Conservation (phyloP, 2,797 vertebrate genomes). For the Lindbergichthys nudifrons region DNA sequence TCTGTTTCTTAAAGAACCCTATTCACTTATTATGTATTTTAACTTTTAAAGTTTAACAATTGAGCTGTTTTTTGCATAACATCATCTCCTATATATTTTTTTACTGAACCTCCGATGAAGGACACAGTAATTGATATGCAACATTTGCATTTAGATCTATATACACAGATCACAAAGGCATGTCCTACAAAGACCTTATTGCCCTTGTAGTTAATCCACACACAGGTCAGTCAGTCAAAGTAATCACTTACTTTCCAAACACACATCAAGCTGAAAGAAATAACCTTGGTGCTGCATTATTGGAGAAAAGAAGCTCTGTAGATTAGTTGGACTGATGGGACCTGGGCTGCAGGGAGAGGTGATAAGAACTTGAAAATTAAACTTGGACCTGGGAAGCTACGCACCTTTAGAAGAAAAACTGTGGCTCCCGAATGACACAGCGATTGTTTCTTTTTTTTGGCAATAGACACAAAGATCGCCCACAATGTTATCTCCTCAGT, state of each 20-base stretch:
- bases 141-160: constrained; percentile 46
- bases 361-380: constrained; percentile 84
- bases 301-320: constrained; percentile 64
- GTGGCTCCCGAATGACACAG: constrained; percentile 56
- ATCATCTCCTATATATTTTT: background rate
- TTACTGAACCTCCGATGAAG: constrained; percentile 3
- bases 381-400: constrained; percentile 66
- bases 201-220: constrained; percentile 47
- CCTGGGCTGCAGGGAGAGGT: constrained; percentile 58
- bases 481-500: constrained; percentile 86
- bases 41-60: background rate
- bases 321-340: constrained; percentile 77
- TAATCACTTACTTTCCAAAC: constrained; percentile 59
- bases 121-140: constrained; percentile 10
- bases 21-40: background rate
- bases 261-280: constrained; percentile 62
- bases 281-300: constrained; percentile 68
- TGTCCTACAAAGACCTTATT: constrained; percentile 30
- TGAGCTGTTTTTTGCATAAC: background rate
- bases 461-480: constrained; percentile 79
- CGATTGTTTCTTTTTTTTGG: constrained; percentile 74
- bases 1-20: constrained; percentile 2
- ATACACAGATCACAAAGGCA: constrained; percentile 19
- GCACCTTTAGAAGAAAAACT: constrained; percentile 70
- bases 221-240: constrained; percentile 49